These are phyloP conservation scores for Agrotis clavis DNA, from an alignment of 2,888 invertebrate species.

Conservation along the genomic window DNA sequence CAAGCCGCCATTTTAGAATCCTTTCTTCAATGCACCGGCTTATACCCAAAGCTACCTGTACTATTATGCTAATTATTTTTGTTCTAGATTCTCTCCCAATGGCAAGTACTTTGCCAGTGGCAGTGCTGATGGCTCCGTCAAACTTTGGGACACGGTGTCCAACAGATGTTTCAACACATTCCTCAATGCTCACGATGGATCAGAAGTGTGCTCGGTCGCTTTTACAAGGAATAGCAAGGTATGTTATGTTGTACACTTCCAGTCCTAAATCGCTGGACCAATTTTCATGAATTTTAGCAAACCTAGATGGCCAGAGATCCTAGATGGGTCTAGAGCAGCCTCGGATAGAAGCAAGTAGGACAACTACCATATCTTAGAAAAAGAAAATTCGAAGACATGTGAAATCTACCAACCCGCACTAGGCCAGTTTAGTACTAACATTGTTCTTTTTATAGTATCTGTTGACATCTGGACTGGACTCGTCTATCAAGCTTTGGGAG, in stretches of 20 bases:
- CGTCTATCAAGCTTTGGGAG: slow-evolving; percentile 99
- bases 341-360: no score
- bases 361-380: no score
- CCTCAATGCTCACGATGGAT: slow-evolving; percentile 97
- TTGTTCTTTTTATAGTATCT: slow-evolving; percentile 96
- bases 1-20: no score
- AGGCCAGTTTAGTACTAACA: no score
- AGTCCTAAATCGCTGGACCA: no score
- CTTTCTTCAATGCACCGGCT: no score
- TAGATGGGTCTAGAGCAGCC: no score
- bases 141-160: slow-evolving; percentile 99
- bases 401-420: no score
- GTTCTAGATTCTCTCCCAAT: slow-evolving; percentile 85
- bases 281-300: no score
- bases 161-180: slow-evolving; percentile 98
- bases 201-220: slow-evolving; percentile 97
- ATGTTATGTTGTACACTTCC: slow-evolving; percentile 35
- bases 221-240: slow-evolving; percentile 99
- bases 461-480: slow-evolving; percentile 98
- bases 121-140: slow-evolving; percentile 98
- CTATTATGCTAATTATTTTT: neutral
- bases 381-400: no score
- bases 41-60: no score
- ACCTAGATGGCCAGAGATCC: no score
- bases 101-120: slow-evolving; percentile 94